Conservation (phyloP, 1,140 invertebrate genomes). For the Calephelis virginiensis region DNA sequence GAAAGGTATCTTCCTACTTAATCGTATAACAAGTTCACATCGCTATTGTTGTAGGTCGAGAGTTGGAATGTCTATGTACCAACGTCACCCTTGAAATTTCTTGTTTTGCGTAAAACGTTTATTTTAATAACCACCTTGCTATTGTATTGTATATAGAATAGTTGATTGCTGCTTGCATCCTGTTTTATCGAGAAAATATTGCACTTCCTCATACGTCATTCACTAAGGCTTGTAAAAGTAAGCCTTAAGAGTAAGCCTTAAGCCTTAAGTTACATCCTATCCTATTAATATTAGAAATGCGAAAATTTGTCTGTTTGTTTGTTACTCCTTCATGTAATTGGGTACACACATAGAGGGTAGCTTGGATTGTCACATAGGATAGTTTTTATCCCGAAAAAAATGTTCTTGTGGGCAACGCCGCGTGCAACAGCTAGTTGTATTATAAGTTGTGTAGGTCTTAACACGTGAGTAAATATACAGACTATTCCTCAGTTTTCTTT, state of each 20-base stretch:
- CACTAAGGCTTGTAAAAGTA: constrained; percentile 5
- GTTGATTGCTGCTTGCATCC: constrained; percentile 1
- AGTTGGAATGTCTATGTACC: constrained; percentile 3
- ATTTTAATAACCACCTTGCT: constrained; percentile 6
- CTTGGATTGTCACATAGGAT: too few species aligned
- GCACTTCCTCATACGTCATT: constrained; percentile 18
- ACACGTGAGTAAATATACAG: too few species aligned
- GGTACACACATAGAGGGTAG: too few species aligned
- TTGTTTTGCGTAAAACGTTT: background rate
- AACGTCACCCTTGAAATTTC: constrained; percentile 2
- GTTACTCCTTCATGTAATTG: too few species aligned
- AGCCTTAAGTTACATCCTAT: too few species aligned
- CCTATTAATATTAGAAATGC: too few species aligned
- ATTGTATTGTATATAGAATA: constrained; percentile 1
- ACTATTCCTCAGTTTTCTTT: too few species aligned
- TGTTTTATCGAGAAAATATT: constrained; percentile 5
- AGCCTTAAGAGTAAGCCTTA: background rate
- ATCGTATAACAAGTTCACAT: background rate
- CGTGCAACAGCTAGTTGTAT: too few species aligned
- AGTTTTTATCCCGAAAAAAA: too few species aligned
- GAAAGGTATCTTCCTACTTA: background rate
- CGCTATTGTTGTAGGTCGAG: constrained; percentile 1
- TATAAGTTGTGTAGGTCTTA: too few species aligned
- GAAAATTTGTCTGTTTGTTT: too few species aligned
- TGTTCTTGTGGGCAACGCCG: too few species aligned